Conservation (phyloP, 2,797 vertebrate genomes). For the Falco naumanni region DNA sequence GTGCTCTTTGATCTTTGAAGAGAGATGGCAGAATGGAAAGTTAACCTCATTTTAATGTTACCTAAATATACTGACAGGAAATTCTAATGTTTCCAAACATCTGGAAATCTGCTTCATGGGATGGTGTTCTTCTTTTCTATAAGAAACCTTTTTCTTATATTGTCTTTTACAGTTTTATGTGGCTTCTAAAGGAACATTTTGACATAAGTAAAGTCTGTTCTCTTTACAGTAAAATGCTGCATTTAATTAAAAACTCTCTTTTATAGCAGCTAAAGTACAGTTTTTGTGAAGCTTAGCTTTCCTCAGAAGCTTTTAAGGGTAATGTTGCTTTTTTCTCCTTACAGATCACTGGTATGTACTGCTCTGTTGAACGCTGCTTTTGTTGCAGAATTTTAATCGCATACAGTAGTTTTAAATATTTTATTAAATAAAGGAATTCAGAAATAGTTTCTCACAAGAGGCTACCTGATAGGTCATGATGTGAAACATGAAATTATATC, state of each 20-base stretch:
- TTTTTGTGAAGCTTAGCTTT: slow-evolving; percentile 52
- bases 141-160: slow-evolving; percentile 70
- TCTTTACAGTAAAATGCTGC: slow-evolving; percentile 64
- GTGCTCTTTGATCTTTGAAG: slow-evolving; percentile 74
- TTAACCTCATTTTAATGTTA: slow-evolving; percentile 78
- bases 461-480: slow-evolving; percentile 5
- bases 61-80: slow-evolving; percentile 80
- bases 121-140: slow-evolving; percentile 67
- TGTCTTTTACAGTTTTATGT: slow-evolving; percentile 68
- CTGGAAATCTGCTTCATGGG: slow-evolving; percentile 76
- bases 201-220: slow-evolving; percentile 67
- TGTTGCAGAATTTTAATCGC: not conserved
- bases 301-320: slow-evolving; percentile 30
- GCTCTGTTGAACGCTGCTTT: not conserved
- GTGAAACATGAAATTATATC: not conserved
- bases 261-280: slow-evolving; percentile 61
- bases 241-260: slow-evolving; percentile 67
- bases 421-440: slow-evolving; percentile 38
- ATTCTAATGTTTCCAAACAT: slow-evolving; percentile 80
- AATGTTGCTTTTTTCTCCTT: slow-evolving; percentile 14
- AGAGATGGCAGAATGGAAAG: slow-evolving; percentile 78
- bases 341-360: not conserved
- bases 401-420: not conserved
- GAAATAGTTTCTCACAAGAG: slow-evolving; percentile 12
- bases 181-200: slow-evolving; percentile 70